Conservation (phyloP, 1,140 invertebrate species). For the Orius laevigatus region DNA sequence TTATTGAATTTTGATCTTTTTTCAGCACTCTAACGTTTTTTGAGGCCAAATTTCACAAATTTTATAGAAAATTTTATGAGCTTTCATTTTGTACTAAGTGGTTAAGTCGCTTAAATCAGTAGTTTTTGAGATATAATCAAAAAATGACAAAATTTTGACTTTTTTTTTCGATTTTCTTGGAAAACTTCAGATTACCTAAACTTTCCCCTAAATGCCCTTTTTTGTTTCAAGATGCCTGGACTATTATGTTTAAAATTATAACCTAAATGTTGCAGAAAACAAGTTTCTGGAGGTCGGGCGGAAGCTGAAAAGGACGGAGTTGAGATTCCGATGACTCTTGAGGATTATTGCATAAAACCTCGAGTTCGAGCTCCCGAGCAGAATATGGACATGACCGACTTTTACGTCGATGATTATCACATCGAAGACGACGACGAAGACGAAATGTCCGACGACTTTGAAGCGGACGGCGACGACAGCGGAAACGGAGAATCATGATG, state of each 20-base stretch:
- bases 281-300: conserved; percentile 81
- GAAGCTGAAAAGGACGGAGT: conserved; percentile 96
- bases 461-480: conserved; percentile 61
- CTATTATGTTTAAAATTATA: background rate
- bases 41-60: too few species aligned
- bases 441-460: conserved; percentile 37
- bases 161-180: too few species aligned
- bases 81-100: too few species aligned
- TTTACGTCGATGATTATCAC: conserved; percentile 85
- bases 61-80: too few species aligned
- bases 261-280: conserved; percentile 58
- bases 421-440: conserved; percentile 46
- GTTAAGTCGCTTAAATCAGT: too few species aligned
- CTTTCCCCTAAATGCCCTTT: background rate
- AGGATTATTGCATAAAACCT: conserved; percentile 95
- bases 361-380: conserved; percentile 62
- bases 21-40: background rate
- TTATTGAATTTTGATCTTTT: too few species aligned
- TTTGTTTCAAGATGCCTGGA: too few species aligned
- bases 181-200: too few species aligned
- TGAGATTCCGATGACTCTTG: conserved; percentile 86
- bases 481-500: conserved; percentile 48
- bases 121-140: too few species aligned
- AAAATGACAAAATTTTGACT: too few species aligned
- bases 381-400: conserved; percentile 72